phyloP scores from a whole-genome alignment of 2,113 vertebrate genomes.

The Eublepharis macularius region DNA sequence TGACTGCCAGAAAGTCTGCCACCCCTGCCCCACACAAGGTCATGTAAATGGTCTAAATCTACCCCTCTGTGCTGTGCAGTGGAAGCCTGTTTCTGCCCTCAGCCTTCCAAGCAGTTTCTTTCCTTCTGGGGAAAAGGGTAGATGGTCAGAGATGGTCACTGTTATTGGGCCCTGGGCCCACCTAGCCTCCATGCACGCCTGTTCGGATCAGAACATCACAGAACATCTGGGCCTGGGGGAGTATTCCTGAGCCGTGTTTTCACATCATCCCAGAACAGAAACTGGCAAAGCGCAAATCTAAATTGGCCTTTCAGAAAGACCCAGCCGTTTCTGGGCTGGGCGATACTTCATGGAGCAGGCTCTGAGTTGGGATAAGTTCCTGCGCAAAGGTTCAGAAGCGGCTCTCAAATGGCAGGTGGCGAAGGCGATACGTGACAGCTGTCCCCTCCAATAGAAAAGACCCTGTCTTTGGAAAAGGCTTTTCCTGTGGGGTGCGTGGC shows the following conservation, averaged over 20 bases:
- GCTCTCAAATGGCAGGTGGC: no score
- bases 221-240: background rate
- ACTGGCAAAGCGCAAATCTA: no score
- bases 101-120: background rate
- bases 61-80: background rate
- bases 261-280: background rate
- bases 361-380: background rate
- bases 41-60: background rate
- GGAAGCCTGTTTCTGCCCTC: background rate
- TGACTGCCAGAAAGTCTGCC: background rate
- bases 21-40: background rate
- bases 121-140: background rate
- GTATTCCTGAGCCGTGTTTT: background rate
- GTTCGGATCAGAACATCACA: background rate
- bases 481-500: background rate
- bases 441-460: background rate
- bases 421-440: no score
- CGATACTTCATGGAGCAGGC: background rate
- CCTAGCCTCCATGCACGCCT: background rate
- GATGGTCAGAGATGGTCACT: no score
- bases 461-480: background rate
- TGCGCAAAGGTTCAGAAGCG: background rate
- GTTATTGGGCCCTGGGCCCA: background rate
- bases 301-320: background rate
- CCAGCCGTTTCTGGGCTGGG: background rate